These are phyloP conservation scores for Festucalex cinctus DNA, from an alignment of 2,113 vertebrate species.

Conservation along the genomic window DNA sequence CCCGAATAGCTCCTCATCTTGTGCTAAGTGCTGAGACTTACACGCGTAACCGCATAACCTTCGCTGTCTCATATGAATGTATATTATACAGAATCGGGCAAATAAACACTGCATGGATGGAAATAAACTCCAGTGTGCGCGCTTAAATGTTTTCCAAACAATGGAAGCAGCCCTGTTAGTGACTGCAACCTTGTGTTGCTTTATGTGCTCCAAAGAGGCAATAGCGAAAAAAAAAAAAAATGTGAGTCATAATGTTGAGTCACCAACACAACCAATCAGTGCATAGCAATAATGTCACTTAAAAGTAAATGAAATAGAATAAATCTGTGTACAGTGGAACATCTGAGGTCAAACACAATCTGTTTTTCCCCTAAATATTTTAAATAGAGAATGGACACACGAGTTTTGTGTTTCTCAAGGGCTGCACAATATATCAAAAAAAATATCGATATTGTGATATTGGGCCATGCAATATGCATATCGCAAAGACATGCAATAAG, in stretches of 20 bases:
- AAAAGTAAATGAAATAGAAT: not conserved
- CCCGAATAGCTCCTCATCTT: constrained; percentile 38
- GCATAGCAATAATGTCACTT: constrained; percentile 8
- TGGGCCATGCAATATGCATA: no score
- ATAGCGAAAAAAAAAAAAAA: not conserved
- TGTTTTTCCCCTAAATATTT: not conserved
- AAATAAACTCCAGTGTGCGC: constrained; percentile 19
- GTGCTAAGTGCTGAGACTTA: constrained; percentile 10
- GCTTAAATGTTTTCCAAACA: constrained; percentile 43
- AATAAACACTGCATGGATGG: constrained; percentile 13
- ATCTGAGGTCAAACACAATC: not conserved
- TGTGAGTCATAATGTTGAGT: constrained; percentile 13
- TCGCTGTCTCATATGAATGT: constrained; percentile 24
- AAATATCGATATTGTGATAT: no score
- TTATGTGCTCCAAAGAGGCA: constrained; percentile 35
- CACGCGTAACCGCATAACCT: constrained; percentile 21
- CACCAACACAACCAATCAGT: constrained; percentile 51
- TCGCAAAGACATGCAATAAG: no score
- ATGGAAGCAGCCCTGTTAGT: constrained; percentile 35
- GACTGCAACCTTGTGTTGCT: constrained; percentile 59
- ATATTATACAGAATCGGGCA: constrained; percentile 20
- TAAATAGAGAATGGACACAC: not conserved
- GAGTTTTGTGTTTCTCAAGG: not conserved
- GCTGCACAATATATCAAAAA: no score
- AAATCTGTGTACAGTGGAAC: not conserved